Evolutionary conservation across 2,113 vertebrate species (phyloP).

Genomic region (Dendropsophus ebraccatus): DNA sequence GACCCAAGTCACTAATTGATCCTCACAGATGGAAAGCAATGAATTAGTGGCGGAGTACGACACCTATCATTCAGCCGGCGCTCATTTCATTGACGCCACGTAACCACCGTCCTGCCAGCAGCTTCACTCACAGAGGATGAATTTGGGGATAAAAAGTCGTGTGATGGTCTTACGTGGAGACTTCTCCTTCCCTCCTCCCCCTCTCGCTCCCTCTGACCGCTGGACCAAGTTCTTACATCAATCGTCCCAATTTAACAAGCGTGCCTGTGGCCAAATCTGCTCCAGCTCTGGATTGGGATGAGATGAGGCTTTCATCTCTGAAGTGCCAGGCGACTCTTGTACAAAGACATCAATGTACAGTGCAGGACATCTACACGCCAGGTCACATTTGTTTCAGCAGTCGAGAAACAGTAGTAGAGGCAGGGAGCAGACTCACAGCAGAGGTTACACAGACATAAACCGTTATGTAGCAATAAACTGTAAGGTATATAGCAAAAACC

Average conservation of each 20-base stretch:
- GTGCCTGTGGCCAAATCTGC: constrained; percentile 32
- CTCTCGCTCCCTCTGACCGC: not conserved
- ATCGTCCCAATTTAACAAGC: constrained; percentile 38
- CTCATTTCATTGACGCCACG: not conserved
- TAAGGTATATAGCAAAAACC: no score
- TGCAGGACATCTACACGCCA: not conserved
- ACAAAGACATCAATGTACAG: constrained; percentile 7
- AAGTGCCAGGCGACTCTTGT: constrained; percentile 5
- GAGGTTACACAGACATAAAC: not conserved
- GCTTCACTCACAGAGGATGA: not conserved
- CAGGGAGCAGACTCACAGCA: not conserved
- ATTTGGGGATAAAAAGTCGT: not conserved
- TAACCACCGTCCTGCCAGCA: constrained; percentile 1
- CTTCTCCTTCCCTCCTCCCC: not conserved
- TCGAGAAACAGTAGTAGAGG: not conserved
- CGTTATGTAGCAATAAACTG: not conserved
- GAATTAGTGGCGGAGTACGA: not conserved
- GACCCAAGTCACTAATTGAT: constrained; percentile 32
- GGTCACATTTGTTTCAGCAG: not conserved
- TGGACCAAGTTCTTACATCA: constrained; percentile 40
- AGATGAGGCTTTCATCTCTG: not conserved
- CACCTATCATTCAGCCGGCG: constrained; percentile 22
- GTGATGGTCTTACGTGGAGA: constrained; percentile 10
- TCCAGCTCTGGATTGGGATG: not conserved
- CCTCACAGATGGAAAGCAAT: constrained; percentile 21